A percentile compares a stretch with the other conserved stretches of the same genome.
These are phyloP conservation scores for Cherax quadricarinatus DNA, from an alignment of 1,140 invertebrate genomes.

Conservation along the genomic window DNA sequence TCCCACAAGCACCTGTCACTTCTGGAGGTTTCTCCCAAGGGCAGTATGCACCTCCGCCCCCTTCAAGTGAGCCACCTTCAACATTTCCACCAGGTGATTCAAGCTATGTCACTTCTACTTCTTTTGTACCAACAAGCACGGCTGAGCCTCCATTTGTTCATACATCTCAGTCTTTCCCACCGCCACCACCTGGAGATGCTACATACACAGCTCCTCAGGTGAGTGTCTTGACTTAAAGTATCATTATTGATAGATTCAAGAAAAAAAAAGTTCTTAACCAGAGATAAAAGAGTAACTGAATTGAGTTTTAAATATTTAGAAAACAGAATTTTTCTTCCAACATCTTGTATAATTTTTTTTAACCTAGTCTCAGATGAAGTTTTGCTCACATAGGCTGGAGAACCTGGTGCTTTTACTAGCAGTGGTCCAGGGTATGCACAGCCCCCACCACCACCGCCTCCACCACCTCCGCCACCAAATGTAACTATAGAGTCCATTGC, in stretches of 20 bases:
- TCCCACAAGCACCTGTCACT: constrained; percentile 30
- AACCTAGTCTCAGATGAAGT: too few species aligned
- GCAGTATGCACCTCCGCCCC: constrained; percentile 45
- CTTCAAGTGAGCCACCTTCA: constrained; percentile 36
- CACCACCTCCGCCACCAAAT: constrained; percentile 71
- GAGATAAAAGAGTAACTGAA: too few species aligned
- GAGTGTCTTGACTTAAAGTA: neutral
- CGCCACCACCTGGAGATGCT: constrained; percentile 53
- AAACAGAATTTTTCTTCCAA: too few species aligned
- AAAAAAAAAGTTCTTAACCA: too few species aligned
- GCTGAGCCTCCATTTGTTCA: constrained; percentile 50
- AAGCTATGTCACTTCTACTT: constrained; percentile 51
- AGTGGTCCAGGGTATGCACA: constrained; percentile 38
- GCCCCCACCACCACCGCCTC: constrained; percentile 58
- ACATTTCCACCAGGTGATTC: constrained; percentile 59
- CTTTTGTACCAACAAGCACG: constrained; percentile 34
- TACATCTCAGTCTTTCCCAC: constrained; percentile 45
- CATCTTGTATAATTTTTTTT: too few species aligned
- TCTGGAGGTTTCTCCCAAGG: constrained; percentile 43
- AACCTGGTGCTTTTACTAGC: constrained; percentile 60
- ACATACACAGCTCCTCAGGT: constrained; percentile 55
- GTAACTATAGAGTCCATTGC: constrained; percentile 77
- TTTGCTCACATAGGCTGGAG: constrained; percentile 38
- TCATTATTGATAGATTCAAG: neutral
- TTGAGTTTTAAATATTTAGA: too few species aligned